phyloP scores from a whole-genome alignment of 1,140 invertebrate genomes.

The Camponotus vicinus region DNA sequence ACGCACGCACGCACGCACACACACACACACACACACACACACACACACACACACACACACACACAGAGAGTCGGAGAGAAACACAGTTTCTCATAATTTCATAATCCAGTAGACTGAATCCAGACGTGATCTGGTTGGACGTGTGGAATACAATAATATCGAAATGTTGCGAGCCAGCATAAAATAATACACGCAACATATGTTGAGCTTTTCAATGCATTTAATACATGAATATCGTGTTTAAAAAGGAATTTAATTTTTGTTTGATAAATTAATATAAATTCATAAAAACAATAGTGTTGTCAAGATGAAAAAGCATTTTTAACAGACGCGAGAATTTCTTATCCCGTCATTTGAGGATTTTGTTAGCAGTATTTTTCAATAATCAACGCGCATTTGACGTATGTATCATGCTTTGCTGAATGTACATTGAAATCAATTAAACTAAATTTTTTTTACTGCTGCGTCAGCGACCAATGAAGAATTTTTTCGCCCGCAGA shows the following conservation, averaged over 20 bases:
- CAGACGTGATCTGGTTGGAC: background rate
- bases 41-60: no score
- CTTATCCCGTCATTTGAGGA: background rate
- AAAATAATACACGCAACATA: background rate
- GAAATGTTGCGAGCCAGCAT: background rate
- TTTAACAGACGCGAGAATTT: background rate
- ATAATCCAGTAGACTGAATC: constrained; percentile 47
- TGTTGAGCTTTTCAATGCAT: background rate
- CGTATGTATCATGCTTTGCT: background rate
- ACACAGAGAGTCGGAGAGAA: constrained; percentile 37
- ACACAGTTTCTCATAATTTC: constrained; percentile 52
- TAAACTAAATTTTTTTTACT: constrained; percentile 45
- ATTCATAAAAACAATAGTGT: background rate
- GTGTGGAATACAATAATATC: constrained; percentile 34
- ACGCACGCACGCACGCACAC: no score
- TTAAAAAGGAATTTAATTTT: background rate
- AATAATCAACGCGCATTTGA: background rate
- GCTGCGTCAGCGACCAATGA: constrained; percentile 39
- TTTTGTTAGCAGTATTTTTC: background rate
- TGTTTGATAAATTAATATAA: constrained; percentile 18
- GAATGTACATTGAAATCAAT: background rate
- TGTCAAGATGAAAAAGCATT: background rate
- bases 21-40: no score
- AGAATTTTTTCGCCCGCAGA: constrained; percentile 52
- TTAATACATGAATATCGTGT: background rate